Percentiles rank a stretch among this genome's conserved stretches.
Conservation (phyloP, 2,113 vertebrate genomes). For the Bujurquina vittata region DNA sequence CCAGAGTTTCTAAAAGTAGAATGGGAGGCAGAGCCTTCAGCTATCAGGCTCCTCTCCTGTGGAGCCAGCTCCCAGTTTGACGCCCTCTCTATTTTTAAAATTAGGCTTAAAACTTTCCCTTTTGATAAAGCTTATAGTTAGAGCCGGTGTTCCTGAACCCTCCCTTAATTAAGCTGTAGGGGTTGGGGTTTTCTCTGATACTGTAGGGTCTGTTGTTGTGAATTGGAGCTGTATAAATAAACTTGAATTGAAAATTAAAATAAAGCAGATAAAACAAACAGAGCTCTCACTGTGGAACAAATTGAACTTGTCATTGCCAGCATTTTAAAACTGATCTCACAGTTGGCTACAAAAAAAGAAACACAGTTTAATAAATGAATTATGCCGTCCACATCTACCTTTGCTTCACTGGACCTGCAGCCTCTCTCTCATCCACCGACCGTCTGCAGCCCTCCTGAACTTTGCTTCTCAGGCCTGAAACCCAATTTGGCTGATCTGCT, state of each 20-base stretch:
- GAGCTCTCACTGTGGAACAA: neutral
- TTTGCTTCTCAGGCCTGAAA: neutral
- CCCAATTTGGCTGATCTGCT: neutral
- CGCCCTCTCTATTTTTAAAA: neutral
- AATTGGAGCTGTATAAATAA: neutral
- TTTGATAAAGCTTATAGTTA: neutral
- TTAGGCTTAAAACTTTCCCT: neutral
- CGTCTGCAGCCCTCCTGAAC: neutral
- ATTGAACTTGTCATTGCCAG: neutral
- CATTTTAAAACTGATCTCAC: no score
- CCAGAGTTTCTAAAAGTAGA: neutral
- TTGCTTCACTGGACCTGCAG: neutral
- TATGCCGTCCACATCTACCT: neutral
- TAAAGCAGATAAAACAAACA: fast-evolving
- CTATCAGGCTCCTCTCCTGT: no score
- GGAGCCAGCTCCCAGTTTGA: neutral
- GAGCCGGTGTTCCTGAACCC: neutral
- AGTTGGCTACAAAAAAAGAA: neutral
- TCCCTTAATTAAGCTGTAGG: neutral
- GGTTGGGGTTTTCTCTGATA: neutral
- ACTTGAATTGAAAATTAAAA: neutral
- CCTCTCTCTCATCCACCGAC: neutral
- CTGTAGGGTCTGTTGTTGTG: neutral
- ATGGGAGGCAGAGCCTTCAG: no score
- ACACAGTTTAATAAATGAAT: neutral